Evolutionary conservation across 2,888 invertebrate genomes (phyloP).

Genomic region (Coleophora deauratella): DNA sequence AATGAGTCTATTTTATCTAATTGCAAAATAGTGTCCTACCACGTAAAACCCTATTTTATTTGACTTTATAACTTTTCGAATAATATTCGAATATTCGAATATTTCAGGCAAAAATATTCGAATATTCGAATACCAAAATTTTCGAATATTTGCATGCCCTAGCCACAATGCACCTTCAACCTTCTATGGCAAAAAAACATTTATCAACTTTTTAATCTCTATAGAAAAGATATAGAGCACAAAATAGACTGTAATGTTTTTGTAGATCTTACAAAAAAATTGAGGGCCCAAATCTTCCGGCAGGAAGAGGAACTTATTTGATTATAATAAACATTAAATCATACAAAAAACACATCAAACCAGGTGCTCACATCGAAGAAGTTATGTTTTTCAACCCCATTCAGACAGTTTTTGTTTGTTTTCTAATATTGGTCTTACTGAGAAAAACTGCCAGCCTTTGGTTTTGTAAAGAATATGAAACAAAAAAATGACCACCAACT

Average conservation of each 20-base stretch:
- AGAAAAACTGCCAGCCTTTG: conserved; percentile 42
- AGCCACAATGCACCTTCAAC: conserved; percentile 41
- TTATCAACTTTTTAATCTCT: conserved; percentile 13
- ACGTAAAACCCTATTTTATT: no score
- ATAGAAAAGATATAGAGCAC: conserved; percentile 22
- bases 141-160: no score
- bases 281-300: conserved; percentile 61
- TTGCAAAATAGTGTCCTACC: no score
- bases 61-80: no score
- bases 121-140: no score
- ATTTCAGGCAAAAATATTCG: no score
- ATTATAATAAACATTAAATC: conserved; percentile 65
- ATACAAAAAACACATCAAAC: conserved; percentile 46
- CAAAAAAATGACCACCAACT: conserved; percentile 18
- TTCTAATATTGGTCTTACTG: conserved; percentile 38
- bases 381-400: conserved; percentile 46
- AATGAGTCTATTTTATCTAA: no score
- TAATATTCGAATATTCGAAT: no score
- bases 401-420: conserved; percentile 46
- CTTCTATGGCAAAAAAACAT: conserved; percentile 10
- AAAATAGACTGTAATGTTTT: conserved; percentile 28
- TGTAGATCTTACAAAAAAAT: conserved; percentile 31
- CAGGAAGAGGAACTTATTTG: conserved; percentile 71
- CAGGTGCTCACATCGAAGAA: conserved; percentile 49
- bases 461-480: conserved; percentile 22